phyloP scores from a whole-genome alignment of 2,113 vertebrate species.

The Osmerus mordax region DNA sequence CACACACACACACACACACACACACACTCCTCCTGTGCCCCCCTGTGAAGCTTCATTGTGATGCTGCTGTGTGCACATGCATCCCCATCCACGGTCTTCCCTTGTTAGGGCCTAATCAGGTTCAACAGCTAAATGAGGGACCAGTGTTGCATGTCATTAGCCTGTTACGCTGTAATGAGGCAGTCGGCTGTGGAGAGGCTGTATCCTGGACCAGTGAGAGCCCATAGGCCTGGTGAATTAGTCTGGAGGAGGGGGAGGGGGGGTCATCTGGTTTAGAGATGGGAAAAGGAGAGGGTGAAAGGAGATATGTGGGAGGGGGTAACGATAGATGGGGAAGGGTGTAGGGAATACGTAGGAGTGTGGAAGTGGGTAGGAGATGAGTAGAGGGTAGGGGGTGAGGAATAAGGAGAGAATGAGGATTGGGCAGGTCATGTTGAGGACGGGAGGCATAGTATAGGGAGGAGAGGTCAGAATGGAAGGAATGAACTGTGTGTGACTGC shows the following conservation, averaged over 20 bases:
- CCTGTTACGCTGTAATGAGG: constrained; percentile 72
- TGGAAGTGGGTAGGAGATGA: not conserved
- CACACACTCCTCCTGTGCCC: not conserved
- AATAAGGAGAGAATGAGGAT: too few relatives aligned
- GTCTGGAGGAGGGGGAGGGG: constrained; percentile 23
- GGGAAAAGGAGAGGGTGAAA: constrained; percentile 26
- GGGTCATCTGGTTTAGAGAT: constrained; percentile 13
- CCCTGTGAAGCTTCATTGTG: constrained; percentile 21
- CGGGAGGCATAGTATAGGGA: too few relatives aligned
- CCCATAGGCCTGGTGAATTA: constrained; percentile 53
- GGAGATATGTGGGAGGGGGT: too few relatives aligned
- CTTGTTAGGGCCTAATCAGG: constrained; percentile 68
- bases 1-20: too few relatives aligned
- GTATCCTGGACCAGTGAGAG: constrained; percentile 44
- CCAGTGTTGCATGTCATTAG: constrained; percentile 70
- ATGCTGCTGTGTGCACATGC: constrained; percentile 43
- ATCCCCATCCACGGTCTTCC: constrained; percentile 49
- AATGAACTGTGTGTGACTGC: too few relatives aligned
- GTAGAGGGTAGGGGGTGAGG: too few relatives aligned
- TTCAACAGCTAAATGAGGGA: constrained; percentile 68
- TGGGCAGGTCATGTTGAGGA: too few relatives aligned
- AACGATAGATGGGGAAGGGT: not conserved
- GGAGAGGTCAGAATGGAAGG: too few relatives aligned
- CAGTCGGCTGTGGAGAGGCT: constrained; percentile 41
- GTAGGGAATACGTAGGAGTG: not conserved